Evolutionary conservation across 1,140 invertebrate genomes (phyloP).

Genomic region (Gonatopus flavifemur): DNA sequence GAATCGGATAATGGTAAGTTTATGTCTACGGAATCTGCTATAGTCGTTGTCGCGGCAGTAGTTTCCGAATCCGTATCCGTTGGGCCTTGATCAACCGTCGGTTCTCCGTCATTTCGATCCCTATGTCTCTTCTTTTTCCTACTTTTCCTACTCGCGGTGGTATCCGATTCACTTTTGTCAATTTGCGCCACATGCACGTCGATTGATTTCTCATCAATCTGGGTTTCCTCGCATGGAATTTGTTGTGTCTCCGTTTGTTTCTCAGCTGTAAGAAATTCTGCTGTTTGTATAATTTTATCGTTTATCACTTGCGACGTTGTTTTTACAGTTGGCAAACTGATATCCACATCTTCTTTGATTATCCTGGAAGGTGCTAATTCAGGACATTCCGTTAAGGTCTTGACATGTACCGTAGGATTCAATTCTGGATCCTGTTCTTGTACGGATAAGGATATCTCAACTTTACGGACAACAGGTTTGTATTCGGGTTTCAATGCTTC

Average conservation of each 20-base stretch:
- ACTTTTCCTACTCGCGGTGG: conserved; percentile 47
- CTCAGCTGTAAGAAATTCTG: conserved; percentile 30
- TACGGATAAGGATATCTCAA: conserved; percentile 46
- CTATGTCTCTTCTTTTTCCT: conserved; percentile 60
- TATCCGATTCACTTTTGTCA: conserved; percentile 52
- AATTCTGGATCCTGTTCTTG: conserved; percentile 34
- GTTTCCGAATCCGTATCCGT: conserved; percentile 9
- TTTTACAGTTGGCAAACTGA: conserved; percentile 37
- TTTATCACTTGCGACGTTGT: conserved; percentile 32
- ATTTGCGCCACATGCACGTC: conserved; percentile 36
- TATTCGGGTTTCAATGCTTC: conserved; percentile 33
- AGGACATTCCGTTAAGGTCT: conserved; percentile 37
- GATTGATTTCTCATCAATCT: conserved; percentile 18
- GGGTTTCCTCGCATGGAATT: conserved; percentile 19
- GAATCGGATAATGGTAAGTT: conserved; percentile 53
- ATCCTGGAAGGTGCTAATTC: conserved; percentile 31
- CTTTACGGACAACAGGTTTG: conserved; percentile 35
- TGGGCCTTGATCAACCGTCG: conserved; percentile 25
- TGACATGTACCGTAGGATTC: conserved; percentile 35
- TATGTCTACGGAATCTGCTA: conserved; percentile 67
- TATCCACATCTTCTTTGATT: conserved; percentile 46
- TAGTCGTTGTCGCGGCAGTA: conserved; percentile 47
- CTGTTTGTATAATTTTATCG: conserved; percentile 41
- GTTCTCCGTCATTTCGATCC: conserved; percentile 18
- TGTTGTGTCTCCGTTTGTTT: conserved; percentile 34